phyloP scores from a whole-genome alignment of 2,888 invertebrate species.

The Cactoblastis cactorum region DNA sequence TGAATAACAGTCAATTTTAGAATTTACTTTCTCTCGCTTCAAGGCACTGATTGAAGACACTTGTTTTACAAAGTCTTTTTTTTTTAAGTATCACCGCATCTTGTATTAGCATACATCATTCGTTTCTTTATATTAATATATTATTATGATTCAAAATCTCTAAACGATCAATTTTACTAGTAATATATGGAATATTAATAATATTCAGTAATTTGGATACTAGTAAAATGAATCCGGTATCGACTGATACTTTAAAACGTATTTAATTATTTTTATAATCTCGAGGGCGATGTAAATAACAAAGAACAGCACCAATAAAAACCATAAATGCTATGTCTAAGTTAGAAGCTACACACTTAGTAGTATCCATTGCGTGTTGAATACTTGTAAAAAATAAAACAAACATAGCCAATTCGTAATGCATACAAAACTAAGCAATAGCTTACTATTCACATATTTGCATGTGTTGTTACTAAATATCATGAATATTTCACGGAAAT shows the following conservation, averaged over 20 bases:
- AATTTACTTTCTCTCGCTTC: constrained; percentile 35
- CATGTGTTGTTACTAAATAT: neutral
- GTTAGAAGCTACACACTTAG: neutral
- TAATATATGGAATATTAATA: constrained; percentile 25
- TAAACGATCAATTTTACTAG: constrained; percentile 55
- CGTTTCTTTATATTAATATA: constrained; percentile 68
- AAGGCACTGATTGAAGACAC: constrained; percentile 55
- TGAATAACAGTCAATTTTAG: constrained; percentile 43
- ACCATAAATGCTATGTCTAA: neutral
- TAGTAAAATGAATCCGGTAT: constrained; percentile 49
- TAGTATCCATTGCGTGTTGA: neutral
- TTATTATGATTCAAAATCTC: constrained; percentile 57
- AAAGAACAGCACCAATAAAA: constrained; percentile 32
- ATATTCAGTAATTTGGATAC: constrained; percentile 39
- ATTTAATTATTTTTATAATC: neutral
- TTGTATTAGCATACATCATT: constrained; percentile 61
- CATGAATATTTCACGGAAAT: neutral
- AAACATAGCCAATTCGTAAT: neutral
- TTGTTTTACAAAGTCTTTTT: constrained; percentile 38
- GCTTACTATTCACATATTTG: neutral
- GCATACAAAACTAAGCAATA: neutral
- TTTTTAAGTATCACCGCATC: constrained; percentile 46
- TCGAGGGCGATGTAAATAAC: neutral
- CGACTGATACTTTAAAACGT: constrained; percentile 41
- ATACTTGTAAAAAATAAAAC: neutral